A percentile compares a stretch with the other conserved stretches of the same genome.
Conservation (phyloP, 2,888 invertebrate genomes). For the Leistus spinibarbis region DNA sequence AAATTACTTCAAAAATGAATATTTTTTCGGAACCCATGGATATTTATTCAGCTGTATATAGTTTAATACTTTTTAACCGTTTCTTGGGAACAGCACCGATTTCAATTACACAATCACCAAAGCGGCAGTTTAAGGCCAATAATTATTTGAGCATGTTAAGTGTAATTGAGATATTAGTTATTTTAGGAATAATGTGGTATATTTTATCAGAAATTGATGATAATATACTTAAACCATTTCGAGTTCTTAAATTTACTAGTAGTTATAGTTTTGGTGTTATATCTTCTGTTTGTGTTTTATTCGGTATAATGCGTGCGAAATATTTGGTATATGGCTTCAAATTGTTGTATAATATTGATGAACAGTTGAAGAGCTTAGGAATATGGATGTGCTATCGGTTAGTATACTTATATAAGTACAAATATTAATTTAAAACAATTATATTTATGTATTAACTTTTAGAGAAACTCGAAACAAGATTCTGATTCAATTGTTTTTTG, state of each 20-base stretch:
- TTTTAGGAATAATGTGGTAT: conserved; percentile 5
- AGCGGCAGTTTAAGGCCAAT: conserved; percentile 10
- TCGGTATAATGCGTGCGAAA: conserved; percentile 43
- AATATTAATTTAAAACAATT: too few relatives aligned
- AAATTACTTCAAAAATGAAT: background rate
- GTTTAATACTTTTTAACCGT: conserved; percentile 9
- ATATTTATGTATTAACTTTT: conserved; percentile 1
- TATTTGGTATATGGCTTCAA: conserved; percentile 45
- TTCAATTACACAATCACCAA: conserved; percentile 12
- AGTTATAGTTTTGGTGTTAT: conserved; percentile 41
- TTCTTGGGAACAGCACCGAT: conserved; percentile 22
- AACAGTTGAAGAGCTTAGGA: conserved; percentile 43
- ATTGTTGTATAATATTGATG: conserved; percentile 45
- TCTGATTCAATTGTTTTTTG: background rate
- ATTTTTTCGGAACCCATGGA: background rate
- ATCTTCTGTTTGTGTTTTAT: conserved; percentile 42
- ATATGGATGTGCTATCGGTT: conserved; percentile 47
- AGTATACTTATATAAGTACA: conserved; percentile 13
- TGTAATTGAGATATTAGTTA: background rate
- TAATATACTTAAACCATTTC: background rate
- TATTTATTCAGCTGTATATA: conserved; percentile 23
- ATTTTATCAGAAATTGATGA: background rate
- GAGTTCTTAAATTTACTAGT: conserved; percentile 8
- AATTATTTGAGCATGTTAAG: background rate
- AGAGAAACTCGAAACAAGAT: conserved; percentile 18